Percentiles rank a stretch among this genome's conserved stretches.
phyloP scores from a whole-genome alignment of 2,113 vertebrate species.

The Elachura formosa region DNA sequence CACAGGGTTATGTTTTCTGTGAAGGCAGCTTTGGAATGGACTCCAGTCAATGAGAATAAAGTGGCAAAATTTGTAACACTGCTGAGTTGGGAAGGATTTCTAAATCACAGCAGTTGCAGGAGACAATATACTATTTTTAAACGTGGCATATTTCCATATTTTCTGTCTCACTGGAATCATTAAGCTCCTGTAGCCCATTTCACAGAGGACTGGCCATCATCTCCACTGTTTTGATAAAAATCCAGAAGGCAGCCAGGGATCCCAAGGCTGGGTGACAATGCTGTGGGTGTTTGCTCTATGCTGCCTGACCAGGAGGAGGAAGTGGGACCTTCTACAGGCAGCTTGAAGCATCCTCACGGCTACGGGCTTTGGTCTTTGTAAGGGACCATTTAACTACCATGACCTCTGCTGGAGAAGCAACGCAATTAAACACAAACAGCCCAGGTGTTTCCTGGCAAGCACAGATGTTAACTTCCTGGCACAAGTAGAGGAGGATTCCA shows the following conservation, averaged over 20 bases:
- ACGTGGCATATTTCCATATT: neutral
- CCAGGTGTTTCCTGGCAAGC: neutral
- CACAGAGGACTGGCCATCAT: neutral
- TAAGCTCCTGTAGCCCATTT: neutral
- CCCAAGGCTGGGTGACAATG: neutral
- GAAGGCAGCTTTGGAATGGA: neutral
- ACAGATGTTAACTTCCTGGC: neutral
- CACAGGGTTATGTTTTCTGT: neutral
- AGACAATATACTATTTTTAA: neutral
- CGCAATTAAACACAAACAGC: neutral
- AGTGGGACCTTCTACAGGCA: neutral
- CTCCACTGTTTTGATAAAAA: neutral
- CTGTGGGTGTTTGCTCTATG: neutral
- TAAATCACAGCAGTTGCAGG: neutral
- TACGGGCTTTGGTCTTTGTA: neutral
- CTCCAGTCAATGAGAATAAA: neutral
- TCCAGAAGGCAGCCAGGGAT: neutral
- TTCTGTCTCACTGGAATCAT: neutral
- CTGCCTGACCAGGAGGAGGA: neutral
- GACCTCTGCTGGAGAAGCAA: neutral
- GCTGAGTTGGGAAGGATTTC: neutral
- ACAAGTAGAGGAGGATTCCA: accelerated
- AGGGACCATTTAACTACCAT: neutral
- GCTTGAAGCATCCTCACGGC: neutral
- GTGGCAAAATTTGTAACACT: neutral